Evolutionary conservation across 1,140 invertebrate species (phyloP).

Genomic region (Euwallacea fornicatus): DNA sequence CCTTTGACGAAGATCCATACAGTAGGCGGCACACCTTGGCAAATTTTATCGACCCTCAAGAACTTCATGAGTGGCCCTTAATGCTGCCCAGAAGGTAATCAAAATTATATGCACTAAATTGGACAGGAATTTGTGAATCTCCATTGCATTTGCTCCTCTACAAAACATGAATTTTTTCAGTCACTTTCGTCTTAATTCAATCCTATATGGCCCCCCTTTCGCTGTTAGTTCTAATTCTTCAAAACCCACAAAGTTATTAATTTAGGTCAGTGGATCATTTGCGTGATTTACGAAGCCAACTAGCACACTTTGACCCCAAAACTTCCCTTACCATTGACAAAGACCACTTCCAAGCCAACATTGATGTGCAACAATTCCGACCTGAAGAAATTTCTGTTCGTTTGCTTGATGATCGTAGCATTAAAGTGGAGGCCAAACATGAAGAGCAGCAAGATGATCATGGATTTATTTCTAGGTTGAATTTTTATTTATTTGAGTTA

Average conservation of each 20-base stretch:
- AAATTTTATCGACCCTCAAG: conserved; percentile 6
- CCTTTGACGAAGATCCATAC: not conserved
- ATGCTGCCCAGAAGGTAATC: conserved; percentile 5
- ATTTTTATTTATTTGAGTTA: no score
- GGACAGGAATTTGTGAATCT: no score
- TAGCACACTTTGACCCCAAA: conserved; percentile 8
- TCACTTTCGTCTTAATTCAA: not conserved
- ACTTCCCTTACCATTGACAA: conserved; percentile 12
- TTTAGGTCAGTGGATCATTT: conserved; percentile 8
- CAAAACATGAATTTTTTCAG: not conserved
- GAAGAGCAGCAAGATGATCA: conserved; percentile 28
- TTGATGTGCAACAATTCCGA: conserved; percentile 32
- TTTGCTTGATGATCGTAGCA: conserved; percentile 15
- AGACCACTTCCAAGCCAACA: conserved; percentile 19
- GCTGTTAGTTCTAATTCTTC: not conserved
- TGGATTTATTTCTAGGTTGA: conserved; percentile 23
- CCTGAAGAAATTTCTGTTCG: conserved; percentile 31
- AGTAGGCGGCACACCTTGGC: not conserved
- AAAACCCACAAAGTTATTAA: not conserved
- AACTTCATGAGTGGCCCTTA: conserved; percentile 11
- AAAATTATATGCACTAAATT: not conserved
- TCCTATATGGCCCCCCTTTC: not conserved
- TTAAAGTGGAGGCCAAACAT: conserved; percentile 33
- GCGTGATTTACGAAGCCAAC: conserved; percentile 11
- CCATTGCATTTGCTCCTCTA: no score